Conservation (phyloP, 2,113 vertebrate species). For the Dasyurus viverrinus region DNA sequence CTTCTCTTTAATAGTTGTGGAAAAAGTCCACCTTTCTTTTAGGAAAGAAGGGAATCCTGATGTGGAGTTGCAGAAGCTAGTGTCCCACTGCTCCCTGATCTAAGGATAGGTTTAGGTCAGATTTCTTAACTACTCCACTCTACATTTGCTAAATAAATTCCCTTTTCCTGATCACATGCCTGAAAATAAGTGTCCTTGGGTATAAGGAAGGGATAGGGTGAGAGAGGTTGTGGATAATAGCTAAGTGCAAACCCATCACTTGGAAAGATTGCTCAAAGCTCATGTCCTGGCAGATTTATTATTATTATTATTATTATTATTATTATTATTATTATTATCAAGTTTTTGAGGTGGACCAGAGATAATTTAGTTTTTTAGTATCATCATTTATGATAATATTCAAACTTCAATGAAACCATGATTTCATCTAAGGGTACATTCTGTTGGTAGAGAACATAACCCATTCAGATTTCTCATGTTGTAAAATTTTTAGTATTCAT, state of each 20-base stretch:
- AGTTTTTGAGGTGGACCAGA: background rate
- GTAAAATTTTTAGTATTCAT: background rate
- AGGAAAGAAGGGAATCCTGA: background rate
- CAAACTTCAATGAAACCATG: background rate
- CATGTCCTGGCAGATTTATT: background rate
- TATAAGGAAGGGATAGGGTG: background rate
- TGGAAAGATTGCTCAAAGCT: background rate
- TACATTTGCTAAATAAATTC: background rate
- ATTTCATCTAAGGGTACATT: background rate
- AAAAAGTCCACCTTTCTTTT: background rate
- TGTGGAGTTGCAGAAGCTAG: background rate
- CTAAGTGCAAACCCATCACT: background rate
- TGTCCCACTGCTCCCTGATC: background rate
- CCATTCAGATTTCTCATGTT: background rate
- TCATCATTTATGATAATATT: background rate
- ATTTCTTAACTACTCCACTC: background rate
- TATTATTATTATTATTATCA: no score
- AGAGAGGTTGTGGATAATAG: background rate
- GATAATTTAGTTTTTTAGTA: background rate
- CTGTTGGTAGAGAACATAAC: background rate
- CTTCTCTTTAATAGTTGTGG: background rate
- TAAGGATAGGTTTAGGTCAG: background rate
- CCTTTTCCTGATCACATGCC: background rate
- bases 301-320: no score
- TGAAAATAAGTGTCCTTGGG: background rate